Conservation (phyloP, 2,113 vertebrate genomes). For the Alosa alosa region DNA sequence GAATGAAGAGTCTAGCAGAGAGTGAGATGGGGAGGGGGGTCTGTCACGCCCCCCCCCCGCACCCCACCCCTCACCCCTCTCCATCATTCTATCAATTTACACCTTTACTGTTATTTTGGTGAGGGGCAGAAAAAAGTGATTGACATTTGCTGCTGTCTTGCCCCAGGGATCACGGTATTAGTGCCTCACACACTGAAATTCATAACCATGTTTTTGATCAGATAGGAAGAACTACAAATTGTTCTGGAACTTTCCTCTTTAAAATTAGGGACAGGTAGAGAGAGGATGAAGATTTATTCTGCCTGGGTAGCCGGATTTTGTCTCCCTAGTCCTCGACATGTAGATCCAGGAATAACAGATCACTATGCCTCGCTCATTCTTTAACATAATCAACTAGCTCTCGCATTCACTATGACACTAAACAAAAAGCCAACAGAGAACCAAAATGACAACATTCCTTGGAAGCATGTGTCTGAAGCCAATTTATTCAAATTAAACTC, state of each 20-base stretch:
- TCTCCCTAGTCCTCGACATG: neutral
- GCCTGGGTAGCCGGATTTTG: neutral
- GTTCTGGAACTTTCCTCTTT: neutral
- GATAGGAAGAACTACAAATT: neutral
- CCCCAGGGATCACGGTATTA: slow-evolving; percentile 3
- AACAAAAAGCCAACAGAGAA: neutral
- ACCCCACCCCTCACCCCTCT: neutral
- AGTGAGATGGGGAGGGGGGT: slow-evolving; percentile 9
- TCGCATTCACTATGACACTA: neutral
- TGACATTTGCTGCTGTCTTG: slow-evolving; percentile 29
- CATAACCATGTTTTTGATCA: neutral
- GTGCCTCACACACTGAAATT: neutral
- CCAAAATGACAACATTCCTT: neutral
- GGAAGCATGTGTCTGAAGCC: neutral
- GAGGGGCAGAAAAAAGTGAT: slow-evolving; percentile 24
- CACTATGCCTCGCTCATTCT: neutral
- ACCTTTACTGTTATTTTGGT: slow-evolving; percentile 32
- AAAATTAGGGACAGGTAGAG: neutral
- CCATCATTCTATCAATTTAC: slow-evolving; percentile 38
- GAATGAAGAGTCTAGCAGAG: slow-evolving; percentile 51
- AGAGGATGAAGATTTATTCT: neutral
- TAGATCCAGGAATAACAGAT: neutral
- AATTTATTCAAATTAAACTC: slow-evolving; percentile 10
- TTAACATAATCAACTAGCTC: neutral
- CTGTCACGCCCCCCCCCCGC: neutral